phyloP scores from a whole-genome alignment of 1,140 invertebrate genomes.

The Lanistes nyassanus region DNA sequence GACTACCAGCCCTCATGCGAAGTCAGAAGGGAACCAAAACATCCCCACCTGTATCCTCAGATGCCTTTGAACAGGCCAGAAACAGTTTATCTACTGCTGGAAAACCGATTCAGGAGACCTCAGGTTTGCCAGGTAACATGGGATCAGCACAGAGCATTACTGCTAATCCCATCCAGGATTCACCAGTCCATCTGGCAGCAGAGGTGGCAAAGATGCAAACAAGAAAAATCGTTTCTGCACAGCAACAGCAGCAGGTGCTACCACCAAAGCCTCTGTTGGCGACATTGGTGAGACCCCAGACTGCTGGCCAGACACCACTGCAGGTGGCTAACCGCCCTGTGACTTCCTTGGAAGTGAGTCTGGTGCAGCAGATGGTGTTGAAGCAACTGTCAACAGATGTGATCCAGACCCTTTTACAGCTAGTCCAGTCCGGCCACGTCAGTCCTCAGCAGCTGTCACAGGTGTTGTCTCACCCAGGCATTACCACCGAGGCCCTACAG shows the following conservation, averaged over 20 bases:
- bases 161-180: too few relatives aligned
- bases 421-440: conserved; percentile 4
- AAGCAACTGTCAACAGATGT: conserved; percentile 9
- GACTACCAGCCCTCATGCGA: not conserved
- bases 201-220: too few relatives aligned
- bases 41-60: not conserved
- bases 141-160: too few relatives aligned
- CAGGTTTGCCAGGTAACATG: too few relatives aligned
- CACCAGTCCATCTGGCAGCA: too few relatives aligned
- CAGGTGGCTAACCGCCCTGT: too few relatives aligned
- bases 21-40: not conserved
- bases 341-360: too few relatives aligned
- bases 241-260: not conserved
- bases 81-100: too few relatives aligned
- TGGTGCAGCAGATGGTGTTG: conserved; percentile 9
- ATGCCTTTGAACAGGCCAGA: not conserved
- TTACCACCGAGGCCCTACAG: not conserved
- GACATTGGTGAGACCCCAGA: too few relatives aligned
- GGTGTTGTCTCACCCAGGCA: conserved; percentile 11
- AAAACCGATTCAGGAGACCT: too few relatives aligned
- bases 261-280: not conserved
- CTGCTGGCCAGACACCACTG: too few relatives aligned
- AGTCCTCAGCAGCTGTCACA: conserved; percentile 1
- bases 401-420: conserved; percentile 6
- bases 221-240: not conserved